phyloP scores from a whole-genome alignment of 1,140 invertebrate species.

The Brachionus asplanchnoidis region DNA sequence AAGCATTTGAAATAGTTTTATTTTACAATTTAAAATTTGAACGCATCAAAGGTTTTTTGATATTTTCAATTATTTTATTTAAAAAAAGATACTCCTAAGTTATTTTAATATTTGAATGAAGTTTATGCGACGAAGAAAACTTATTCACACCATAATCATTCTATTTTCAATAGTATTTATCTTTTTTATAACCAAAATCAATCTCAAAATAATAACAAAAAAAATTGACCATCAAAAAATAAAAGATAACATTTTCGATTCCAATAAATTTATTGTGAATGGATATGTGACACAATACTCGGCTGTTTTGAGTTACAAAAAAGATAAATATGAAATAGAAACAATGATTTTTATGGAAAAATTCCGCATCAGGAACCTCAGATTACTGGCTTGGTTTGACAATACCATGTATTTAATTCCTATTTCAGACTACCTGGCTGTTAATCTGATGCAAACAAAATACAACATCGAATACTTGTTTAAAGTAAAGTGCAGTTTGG shows the following conservation, averaged over 20 bases:
- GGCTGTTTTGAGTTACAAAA: background rate
- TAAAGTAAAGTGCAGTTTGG: background rate
- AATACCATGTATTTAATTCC: background rate
- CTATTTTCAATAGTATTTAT: no score
- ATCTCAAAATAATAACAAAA: background rate
- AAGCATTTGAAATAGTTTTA: no score
- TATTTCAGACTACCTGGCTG: background rate
- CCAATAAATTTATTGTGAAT: background rate
- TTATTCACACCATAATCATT: no score
- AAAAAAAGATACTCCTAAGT: no score
- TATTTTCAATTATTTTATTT: no score
- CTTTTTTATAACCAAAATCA: background rate
- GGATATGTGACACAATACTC: background rate
- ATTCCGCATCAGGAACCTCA: background rate
- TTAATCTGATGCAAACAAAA: background rate
- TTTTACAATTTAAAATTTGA: no score
- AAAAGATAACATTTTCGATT: background rate
- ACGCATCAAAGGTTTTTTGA: no score
- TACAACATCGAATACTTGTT: background rate
- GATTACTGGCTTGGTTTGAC: background rate
- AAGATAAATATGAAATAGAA: background rate
- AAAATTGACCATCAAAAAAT: background rate
- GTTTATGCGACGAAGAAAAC: no score
- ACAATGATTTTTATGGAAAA: background rate
- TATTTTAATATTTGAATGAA: no score